Evolutionary conservation across 2,113 vertebrate species (phyloP).

Genomic region (Bucco capensis): DNA sequence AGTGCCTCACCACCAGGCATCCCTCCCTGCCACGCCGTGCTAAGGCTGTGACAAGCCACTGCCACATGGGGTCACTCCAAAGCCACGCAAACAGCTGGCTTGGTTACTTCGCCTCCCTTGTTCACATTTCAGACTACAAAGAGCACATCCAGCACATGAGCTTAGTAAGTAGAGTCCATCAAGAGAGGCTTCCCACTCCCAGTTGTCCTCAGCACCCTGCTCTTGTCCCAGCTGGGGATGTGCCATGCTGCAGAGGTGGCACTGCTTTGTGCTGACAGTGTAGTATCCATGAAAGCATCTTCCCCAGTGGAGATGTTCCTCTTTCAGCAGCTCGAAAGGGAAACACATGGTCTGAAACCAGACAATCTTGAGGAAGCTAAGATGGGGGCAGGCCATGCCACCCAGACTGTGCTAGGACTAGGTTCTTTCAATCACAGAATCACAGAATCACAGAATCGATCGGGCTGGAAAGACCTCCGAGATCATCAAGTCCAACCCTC

Average conservation of each 20-base stretch:
- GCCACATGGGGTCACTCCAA: slow-evolving; percentile 45
- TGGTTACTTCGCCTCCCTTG: neutral
- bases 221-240: neutral
- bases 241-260: neutral
- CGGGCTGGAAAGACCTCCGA: no score
- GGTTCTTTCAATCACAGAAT: no score
- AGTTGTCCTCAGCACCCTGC: neutral
- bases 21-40: neutral
- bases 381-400: neutral
- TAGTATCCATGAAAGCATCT: neutral
- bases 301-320: neutral
- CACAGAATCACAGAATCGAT: no score
- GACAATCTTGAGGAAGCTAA: neutral
- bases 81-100: neutral
- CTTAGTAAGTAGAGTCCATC: neutral
- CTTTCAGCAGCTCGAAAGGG: neutral
- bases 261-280: rapidly evolving
- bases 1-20: neutral
- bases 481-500: no score
- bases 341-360: neutral
- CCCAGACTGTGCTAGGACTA: neutral
- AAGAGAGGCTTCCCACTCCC: neutral
- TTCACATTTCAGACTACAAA: neutral
- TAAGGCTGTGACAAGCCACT: neutral
- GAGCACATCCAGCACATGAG: neutral